A percentile compares a stretch with the other conserved stretches of the same genome.
phyloP scores from a whole-genome alignment of 2,113 vertebrate genomes.

The Bos indicus region DNA sequence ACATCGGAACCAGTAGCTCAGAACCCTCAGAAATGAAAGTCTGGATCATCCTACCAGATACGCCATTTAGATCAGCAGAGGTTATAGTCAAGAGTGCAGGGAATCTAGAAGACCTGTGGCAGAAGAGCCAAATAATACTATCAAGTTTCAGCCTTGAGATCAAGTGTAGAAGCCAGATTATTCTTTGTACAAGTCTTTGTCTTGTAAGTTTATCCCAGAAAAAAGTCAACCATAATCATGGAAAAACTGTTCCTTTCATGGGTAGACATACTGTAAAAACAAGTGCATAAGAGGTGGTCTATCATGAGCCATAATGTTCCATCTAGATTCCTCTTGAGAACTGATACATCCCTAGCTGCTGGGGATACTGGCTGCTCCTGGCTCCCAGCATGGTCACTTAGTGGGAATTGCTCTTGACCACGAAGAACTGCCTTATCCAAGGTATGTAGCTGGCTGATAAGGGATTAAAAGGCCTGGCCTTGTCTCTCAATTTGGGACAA shows the following conservation, averaged over 20 bases:
- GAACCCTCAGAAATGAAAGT: neutral
- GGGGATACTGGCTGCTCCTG: neutral
- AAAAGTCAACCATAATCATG: neutral
- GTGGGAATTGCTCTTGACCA: neutral
- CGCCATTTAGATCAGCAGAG: neutral
- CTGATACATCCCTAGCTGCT: neutral
- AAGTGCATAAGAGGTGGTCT: neutral
- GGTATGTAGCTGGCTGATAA: no score
- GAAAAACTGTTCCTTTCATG: neutral
- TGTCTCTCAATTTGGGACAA: neutral
- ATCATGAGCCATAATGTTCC: neutral
- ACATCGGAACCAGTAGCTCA: neutral
- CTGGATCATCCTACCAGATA: neutral
- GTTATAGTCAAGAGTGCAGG: neutral
- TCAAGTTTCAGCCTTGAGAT: neutral
- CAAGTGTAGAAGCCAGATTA: neutral
- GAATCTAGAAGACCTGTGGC: neutral
- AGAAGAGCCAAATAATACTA: neutral
- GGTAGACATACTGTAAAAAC: neutral
- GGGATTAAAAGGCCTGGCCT: neutral
- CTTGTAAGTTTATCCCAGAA: neutral
- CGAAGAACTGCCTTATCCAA: neutral
- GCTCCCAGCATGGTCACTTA: neutral
- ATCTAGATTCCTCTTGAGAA: neutral
- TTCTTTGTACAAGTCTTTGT: neutral